Evolutionary conservation across 2,888 invertebrate genomes (phyloP).

Genomic region (Xanthia togata): DNA sequence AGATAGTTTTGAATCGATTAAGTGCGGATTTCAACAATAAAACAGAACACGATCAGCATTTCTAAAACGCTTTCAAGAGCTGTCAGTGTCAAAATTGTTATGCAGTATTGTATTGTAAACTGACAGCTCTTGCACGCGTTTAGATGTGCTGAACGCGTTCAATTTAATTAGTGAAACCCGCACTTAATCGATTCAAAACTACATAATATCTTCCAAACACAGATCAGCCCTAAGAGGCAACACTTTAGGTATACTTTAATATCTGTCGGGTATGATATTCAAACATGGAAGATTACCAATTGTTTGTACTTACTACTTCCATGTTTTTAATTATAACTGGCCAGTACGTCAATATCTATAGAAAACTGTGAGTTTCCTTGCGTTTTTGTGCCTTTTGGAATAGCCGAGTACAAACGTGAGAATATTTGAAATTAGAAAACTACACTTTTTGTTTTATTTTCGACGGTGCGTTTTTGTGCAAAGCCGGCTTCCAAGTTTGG

Average conservation of each 20-base stretch:
- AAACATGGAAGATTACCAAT: neutral
- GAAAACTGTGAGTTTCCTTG: neutral
- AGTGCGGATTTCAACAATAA: no score
- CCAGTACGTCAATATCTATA: neutral
- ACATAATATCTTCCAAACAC: no score
- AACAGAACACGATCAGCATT: no score
- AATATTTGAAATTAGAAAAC: conserved; percentile 1
- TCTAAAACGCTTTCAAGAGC: no score
- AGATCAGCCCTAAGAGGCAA: no score
- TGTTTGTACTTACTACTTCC: neutral
- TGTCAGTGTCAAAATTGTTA: no score
- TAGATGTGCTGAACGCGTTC: no score
- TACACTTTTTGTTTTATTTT: neutral
- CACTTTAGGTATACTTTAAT: neutral
- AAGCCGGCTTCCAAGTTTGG: neutral
- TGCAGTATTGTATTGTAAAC: no score
- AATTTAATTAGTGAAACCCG: no score
- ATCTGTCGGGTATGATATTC: neutral
- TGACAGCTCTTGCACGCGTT: no score
- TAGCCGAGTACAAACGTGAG: neutral
- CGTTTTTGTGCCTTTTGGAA: neutral
- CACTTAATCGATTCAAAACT: no score
- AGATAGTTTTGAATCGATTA: conserved; percentile 13
- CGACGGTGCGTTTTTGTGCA: neutral
- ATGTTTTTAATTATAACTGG: neutral